These are phyloP conservation scores for Enteromius thamalakanensis DNA, from an alignment of 2,797 vertebrate species.

Conservation along the genomic window DNA sequence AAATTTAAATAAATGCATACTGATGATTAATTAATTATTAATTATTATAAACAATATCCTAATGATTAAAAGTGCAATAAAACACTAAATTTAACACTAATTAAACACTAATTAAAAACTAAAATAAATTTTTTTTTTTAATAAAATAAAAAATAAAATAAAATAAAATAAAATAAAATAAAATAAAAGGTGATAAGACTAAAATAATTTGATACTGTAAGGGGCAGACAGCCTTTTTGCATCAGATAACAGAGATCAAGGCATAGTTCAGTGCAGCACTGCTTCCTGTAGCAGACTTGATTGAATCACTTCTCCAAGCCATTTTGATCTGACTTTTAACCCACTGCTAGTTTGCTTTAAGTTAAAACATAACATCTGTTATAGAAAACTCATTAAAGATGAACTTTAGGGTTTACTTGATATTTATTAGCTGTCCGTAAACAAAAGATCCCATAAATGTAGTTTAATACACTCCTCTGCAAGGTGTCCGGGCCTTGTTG, in stretches of 20 bases:
- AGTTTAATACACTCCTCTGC: background rate
- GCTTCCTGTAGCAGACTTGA: conserved; percentile 44
- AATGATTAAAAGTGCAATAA: background rate
- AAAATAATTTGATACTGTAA: background rate
- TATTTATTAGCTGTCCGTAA: conserved; percentile 15
- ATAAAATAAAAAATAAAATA: background rate
- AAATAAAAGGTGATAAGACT: background rate
- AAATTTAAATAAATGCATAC: too few relatives aligned
- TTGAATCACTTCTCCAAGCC: background rate
- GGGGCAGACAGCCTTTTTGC: background rate
- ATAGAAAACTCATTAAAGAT: background rate
- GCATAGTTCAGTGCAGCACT: conserved; percentile 33
- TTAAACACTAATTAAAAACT: background rate
- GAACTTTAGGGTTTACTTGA: background rate
- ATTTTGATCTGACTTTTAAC: background rate
- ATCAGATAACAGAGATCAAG: conserved; percentile 53
- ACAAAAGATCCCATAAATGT: background rate
- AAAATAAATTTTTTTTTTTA: too few relatives aligned
- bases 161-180: background rate
- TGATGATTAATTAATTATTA: background rate
- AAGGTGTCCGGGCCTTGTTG: conserved; percentile 32
- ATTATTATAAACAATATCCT: background rate
- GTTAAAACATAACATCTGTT: background rate
- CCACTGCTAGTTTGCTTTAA: background rate
- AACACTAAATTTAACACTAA: too few relatives aligned